Evolutionary conservation across 2,797 vertebrate genomes (phyloP).

Genomic region (Anguilla obscura): DNA sequence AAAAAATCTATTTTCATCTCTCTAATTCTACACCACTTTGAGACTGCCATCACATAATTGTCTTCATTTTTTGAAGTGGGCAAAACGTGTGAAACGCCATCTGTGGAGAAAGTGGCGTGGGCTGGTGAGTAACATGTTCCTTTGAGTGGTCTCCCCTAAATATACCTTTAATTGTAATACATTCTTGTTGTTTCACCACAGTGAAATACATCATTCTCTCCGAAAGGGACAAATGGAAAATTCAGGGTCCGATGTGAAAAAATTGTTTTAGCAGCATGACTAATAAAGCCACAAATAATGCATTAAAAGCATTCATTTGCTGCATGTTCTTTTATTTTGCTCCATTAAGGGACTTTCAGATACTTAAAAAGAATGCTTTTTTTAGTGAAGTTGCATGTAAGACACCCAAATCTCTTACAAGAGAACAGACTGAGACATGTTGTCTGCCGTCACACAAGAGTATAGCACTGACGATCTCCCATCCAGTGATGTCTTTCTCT

Average conservation of each 20-base stretch:
- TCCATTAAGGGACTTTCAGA: background rate
- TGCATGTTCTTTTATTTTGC: too few species aligned
- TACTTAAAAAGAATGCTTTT: background rate
- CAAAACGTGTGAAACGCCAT: background rate
- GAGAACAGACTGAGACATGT: background rate
- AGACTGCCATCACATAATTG: background rate
- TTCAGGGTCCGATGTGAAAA: background rate
- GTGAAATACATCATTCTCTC: background rate
- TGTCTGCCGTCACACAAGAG: background rate
- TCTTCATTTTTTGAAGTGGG: conserved; percentile 4
- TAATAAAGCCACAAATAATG: background rate
- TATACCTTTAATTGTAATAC: background rate
- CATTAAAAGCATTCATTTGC: background rate
- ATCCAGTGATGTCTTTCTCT: background rate
- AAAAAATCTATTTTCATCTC: background rate
- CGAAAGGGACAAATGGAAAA: background rate
- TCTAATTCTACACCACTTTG: background rate
- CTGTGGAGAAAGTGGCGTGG: background rate
- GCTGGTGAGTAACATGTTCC: conserved; percentile 5
- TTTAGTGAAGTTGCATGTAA: background rate
- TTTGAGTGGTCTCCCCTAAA: conserved; percentile 25
- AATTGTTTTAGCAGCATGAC: background rate
- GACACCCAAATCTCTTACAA: background rate
- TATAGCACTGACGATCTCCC: background rate
- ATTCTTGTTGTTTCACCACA: background rate